phyloP scores from a whole-genome alignment of 2,113 vertebrate species.

The Chaetorhynchus papuensis region DNA sequence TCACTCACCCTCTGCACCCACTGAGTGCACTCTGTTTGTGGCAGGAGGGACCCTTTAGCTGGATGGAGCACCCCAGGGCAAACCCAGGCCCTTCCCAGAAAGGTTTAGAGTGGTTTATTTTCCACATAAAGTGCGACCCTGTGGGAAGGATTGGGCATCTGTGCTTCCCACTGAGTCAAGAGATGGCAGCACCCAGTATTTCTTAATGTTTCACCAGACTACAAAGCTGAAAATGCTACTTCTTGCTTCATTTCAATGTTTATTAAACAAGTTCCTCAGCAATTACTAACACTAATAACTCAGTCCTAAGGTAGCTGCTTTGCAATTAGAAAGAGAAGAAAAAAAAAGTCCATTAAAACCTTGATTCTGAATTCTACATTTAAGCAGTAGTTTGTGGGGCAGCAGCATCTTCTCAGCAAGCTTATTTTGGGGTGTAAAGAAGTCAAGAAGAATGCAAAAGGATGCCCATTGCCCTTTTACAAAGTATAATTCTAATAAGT shows the following conservation, averaged over 20 bases:
- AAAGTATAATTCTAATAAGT: neutral
- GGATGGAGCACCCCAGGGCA: neutral
- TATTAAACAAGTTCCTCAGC: neutral
- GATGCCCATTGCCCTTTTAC: neutral
- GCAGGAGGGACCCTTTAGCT: neutral
- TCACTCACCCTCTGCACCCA: rapidly evolving
- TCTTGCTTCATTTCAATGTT: neutral
- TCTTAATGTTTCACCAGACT: neutral
- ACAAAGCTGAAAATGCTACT: neutral
- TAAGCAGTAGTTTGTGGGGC: neutral
- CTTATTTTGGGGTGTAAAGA: neutral
- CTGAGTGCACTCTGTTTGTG: neutral
- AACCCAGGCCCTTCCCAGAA: neutral
- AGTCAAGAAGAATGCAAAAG: neutral
- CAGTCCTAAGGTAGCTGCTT: neutral
- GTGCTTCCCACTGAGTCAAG: neutral
- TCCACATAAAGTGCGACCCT: too few relatives aligned
- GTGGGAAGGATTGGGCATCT: neutral
- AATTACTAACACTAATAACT: neutral
- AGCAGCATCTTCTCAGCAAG: neutral
- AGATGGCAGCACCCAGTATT: neutral
- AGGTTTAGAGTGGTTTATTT: neutral
- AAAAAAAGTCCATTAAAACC: neutral
- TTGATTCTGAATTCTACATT: neutral
- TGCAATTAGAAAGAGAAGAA: neutral